phyloP scores from a whole-genome alignment of 2,888 invertebrate genomes.

The Branchipolynoe longqiensis region DNA sequence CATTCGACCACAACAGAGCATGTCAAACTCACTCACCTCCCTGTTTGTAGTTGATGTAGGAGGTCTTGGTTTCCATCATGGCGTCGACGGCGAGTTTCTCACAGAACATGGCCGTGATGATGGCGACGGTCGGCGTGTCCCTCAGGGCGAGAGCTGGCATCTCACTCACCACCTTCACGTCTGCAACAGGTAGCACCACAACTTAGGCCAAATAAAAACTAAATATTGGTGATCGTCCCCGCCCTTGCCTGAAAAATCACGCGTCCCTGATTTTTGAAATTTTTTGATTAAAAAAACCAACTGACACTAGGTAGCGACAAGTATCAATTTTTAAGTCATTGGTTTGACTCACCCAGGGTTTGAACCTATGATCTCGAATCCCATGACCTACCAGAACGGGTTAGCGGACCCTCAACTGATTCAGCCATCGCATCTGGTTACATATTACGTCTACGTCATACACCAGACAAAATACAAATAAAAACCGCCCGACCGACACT shows the following conservation, averaged over 20 bases:
- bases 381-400: too few relatives aligned
- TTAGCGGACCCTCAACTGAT: not conserved
- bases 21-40: conserved; percentile 92
- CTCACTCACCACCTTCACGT: conserved; percentile 89
- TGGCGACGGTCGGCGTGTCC: conserved; percentile 97
- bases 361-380: too few relatives aligned
- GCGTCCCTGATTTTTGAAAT: not conserved
- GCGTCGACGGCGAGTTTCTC: conserved; percentile 99
- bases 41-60: conserved; percentile 96
- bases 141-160: conserved; percentile 94
- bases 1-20: too few relatives aligned
- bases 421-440: too few relatives aligned
- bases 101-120: conserved; percentile 97
- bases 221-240: too few relatives aligned
- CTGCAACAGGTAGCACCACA: conserved; percentile 63
- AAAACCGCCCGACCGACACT: too few relatives aligned
- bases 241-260: too few relatives aligned
- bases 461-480: too few relatives aligned
- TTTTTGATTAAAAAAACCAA: not conserved
- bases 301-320: not conserved
- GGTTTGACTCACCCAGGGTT: too few relatives aligned
- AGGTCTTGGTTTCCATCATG: conserved; percentile 98
- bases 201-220: not conserved
- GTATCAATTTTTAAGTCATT: too few relatives aligned
- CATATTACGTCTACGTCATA: too few relatives aligned